A percentile compares a stretch with the other conserved stretches of the same genome.
Evolutionary conservation across 2,797 vertebrate species (phyloP).

Genomic region (Neosilurus hyrtlii): DNA sequence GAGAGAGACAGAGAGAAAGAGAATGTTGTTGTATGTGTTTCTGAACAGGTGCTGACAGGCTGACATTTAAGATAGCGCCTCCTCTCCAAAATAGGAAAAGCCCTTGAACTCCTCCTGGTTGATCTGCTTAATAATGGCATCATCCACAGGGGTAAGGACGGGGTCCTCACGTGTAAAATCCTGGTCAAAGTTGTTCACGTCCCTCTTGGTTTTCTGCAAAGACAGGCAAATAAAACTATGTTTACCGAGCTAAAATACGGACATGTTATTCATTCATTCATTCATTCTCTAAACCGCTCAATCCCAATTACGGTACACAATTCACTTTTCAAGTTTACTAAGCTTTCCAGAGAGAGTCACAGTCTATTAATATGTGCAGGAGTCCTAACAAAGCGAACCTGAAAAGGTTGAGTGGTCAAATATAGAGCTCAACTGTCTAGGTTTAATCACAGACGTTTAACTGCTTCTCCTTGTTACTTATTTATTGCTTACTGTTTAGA

Average conservation of each 20-base stretch:
- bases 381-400: neutral
- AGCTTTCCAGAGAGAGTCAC: neutral
- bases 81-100: constrained; percentile 97
- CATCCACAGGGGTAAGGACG: constrained; percentile 91
- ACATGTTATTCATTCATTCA: neutral
- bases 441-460: too few relatives aligned
- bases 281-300: too few relatives aligned
- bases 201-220: constrained; percentile 95
- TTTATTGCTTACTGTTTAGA: too few relatives aligned
- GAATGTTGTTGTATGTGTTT: constrained; percentile 23
- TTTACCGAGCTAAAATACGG: too few relatives aligned
- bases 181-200: constrained; percentile 99
- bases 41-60: constrained; percentile 44
- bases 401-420: neutral
- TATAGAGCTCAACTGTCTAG: neutral
- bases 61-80: constrained; percentile 82
- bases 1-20: neutral
- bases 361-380: neutral
- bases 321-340: neutral
- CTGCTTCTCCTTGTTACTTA: too few relatives aligned
- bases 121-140: constrained; percentile 97
- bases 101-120: constrained; percentile 99
- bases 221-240: neutral
- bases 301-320: neutral
- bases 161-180: constrained; percentile 99